A percentile compares a stretch with the other conserved stretches of the same genome.
Evolutionary conservation across 2,888 invertebrate genomes (phyloP).

Genomic region (Philereme transversata): DNA sequence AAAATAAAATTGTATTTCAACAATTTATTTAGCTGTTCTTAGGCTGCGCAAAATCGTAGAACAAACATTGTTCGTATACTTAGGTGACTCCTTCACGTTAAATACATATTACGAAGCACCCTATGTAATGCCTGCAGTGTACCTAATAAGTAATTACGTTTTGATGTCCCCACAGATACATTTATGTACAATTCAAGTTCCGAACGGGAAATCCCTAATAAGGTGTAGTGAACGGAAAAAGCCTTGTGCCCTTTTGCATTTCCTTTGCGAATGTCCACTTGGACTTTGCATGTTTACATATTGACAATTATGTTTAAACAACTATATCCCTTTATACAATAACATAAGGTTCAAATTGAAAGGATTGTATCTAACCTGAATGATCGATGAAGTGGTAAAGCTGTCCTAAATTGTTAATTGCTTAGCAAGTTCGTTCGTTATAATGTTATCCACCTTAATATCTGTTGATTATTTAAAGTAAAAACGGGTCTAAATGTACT

Average conservation of each 20-base stretch:
- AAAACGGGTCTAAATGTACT: too few species aligned
- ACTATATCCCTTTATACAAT: slow-evolving; percentile 12
- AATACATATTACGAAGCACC: too few species aligned
- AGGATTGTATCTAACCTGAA: slow-evolving; percentile 16
- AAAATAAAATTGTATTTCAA: too few species aligned
- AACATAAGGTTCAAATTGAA: slow-evolving; percentile 19
- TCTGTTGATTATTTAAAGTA: too few species aligned
- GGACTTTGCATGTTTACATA: slow-evolving; percentile 12
- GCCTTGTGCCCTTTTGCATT: slow-evolving; percentile 49
- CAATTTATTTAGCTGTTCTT: too few species aligned
- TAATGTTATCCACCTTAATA: neutral
- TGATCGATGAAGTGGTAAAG: slow-evolving; percentile 31
- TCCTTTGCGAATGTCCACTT: slow-evolving; percentile 38
- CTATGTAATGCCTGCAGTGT: too few species aligned
- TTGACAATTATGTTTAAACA: slow-evolving; percentile 1
- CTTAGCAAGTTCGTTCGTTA: slow-evolving; percentile 12
- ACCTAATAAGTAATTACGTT: too few species aligned
- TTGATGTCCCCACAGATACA: neutral
- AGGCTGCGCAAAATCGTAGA: too few species aligned
- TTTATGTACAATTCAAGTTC: slow-evolving; percentile 3
- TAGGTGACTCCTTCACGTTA: too few species aligned
- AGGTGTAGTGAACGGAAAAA: slow-evolving; percentile 47
- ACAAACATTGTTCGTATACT: too few species aligned
- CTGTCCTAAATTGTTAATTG: slow-evolving; percentile 28
- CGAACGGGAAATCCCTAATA: slow-evolving; percentile 29